These are phyloP conservation scores for Aegithalos caudatus DNA, from an alignment of 2,113 vertebrate species.

Conservation along the genomic window DNA sequence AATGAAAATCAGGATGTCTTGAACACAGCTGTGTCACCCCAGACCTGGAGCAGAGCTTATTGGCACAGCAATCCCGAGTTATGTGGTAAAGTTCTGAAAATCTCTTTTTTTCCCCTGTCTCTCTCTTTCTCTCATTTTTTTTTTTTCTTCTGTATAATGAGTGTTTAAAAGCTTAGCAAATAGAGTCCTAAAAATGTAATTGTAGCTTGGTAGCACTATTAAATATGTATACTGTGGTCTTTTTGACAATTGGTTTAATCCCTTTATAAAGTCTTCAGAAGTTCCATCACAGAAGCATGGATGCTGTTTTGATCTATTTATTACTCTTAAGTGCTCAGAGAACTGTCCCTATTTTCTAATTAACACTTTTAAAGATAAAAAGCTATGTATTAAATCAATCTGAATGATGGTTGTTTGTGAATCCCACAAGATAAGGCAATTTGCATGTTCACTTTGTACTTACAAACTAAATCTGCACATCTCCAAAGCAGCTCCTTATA, in stretches of 20 bases:
- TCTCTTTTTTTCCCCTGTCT: accelerated
- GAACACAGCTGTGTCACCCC: not conserved
- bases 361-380: conserved; percentile 99
- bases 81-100: conserved; percentile 42
- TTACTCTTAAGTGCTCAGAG: conserved; percentile 88
- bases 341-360: conserved; percentile 95
- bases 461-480: conserved; percentile 97
- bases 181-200: conserved; percentile 79
- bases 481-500: conserved; percentile 89
- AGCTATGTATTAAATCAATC: conserved; percentile 99
- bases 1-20: not conserved
- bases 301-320: conserved; percentile 86
- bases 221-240: conserved; percentile 84
- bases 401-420: conserved; percentile 98
- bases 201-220: conserved; percentile 80
- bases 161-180: conserved; percentile 72
- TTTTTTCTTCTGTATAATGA: conserved; percentile 9
- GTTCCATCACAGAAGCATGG: conserved; percentile 82
- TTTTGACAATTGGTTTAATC: conserved; percentile 86
- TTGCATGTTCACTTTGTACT: conserved; percentile 98
- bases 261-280: conserved; percentile 83
- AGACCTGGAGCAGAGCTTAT: not conserved
- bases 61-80: not conserved
- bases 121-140: not conserved
- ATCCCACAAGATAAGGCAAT: conserved; percentile 98